Conservation (phyloP, 2,888 invertebrate species). For the Acanthosepion lycidas region DNA sequence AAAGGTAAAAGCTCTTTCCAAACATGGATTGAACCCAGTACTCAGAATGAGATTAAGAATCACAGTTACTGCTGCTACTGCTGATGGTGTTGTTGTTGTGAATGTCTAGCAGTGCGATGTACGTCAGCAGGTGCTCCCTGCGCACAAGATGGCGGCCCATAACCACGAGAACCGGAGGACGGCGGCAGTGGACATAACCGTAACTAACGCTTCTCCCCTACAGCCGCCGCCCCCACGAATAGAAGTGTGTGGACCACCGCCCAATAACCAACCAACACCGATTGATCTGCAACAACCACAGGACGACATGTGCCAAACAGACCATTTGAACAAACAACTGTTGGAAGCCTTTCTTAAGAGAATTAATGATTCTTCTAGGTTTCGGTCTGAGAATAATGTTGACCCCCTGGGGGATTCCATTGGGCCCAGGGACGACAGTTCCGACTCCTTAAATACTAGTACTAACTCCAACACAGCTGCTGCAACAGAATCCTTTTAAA, state of each 20-base stretch:
- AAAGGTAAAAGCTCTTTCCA: background rate
- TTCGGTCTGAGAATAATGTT: background rate
- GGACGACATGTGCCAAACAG: constrained; percentile 40
- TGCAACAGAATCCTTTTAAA: constrained; percentile 40
- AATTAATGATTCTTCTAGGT: constrained; percentile 45
- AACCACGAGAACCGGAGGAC: constrained; percentile 38
- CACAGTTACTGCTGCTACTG: background rate
- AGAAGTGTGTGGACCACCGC: constrained; percentile 45
- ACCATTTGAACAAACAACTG: constrained; percentile 47
- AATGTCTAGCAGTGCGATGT: background rate
- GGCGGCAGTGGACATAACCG: background rate
- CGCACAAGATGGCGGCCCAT: constrained; percentile 44
- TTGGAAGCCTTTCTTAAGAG: constrained; percentile 42
- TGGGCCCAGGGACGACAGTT: background rate
- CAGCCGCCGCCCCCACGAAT: constrained; percentile 39
- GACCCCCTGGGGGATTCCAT: background rate
- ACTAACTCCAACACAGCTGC: background rate
- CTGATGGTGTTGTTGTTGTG: constrained; percentile 21
- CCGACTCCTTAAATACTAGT: background rate
- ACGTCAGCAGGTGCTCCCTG: constrained; percentile 43
- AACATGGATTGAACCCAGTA: background rate
- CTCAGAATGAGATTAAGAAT: background rate
- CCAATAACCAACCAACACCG: constrained; percentile 36
- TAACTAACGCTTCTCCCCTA: background rate
- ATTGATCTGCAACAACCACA: background rate